Evolutionary conservation across 2,888 invertebrate genomes (phyloP), one percentile per base, ranked within the genome.

Genomic region (Baronia brevicornis): DNA sequence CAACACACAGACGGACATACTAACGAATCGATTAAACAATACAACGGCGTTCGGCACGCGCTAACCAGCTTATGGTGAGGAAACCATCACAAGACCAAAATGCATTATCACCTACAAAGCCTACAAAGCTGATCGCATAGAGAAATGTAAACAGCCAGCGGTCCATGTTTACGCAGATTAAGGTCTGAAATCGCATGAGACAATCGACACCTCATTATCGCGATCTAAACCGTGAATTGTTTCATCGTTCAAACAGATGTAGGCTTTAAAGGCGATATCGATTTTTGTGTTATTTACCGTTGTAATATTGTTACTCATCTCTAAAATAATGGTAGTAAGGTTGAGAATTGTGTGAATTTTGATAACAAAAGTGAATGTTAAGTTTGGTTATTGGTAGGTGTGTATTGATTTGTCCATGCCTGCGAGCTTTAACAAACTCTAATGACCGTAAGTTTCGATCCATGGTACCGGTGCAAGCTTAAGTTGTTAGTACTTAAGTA

Each of bases 121-220:
- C 13, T 35, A 35, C 29, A 20, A 25, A 30, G 29, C 19, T 20
- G 29, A 35, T 35, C 33, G 5, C 30, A 35, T 22, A 26, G 20
- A 18, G 27, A 36, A 39, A 39, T 33, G 39, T 37, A 41, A 41
- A 41, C 36, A 41, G 23, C 33, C 8, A 22, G 25, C 34, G 29
- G 28, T 28, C 10, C 25, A 26, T 12, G 25, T 22, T 39, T 38
- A 37, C 40, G 22, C 33, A 17, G 5, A 18, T 22, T 29, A 32
- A 25, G 10, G 25, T n/a, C 14, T 21, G 13, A 3, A 26, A 30
- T 30, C 21, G 35, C 19, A 26, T 22, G 21, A 30, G 4, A 19
- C 5, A 8, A 12, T 29, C 20, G n/a, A 19, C 24, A 3, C 5
- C 7, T 25, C 19, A 11, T 19, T 8, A 25, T 5, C 15, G 4